Conservation (phyloP, 2,888 invertebrate genomes). For the Macroteleia sp. region DNA sequence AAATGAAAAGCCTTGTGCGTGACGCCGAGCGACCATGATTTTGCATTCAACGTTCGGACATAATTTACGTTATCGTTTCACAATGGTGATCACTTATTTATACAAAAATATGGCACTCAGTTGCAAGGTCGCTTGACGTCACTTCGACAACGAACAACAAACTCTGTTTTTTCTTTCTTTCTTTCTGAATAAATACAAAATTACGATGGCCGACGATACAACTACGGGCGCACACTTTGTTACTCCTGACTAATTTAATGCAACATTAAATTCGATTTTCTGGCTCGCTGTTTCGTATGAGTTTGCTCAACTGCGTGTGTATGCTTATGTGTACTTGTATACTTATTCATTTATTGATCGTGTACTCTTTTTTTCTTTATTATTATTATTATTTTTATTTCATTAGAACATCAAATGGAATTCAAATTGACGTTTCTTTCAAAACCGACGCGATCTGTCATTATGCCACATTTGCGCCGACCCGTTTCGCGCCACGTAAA, state of each 20-base stretch:
- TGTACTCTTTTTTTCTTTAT: neutral
- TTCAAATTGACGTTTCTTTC: neutral
- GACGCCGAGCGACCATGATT: slow-evolving; percentile 12
- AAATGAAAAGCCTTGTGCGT: neutral
- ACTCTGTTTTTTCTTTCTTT: no score
- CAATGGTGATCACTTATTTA: no score
- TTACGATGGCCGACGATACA: slow-evolving; percentile 18
- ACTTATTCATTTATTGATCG: neutral
- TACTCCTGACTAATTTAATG: slow-evolving; percentile 49
- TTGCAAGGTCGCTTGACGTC: slow-evolving; percentile 6
- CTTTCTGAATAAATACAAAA: slow-evolving; percentile 18
- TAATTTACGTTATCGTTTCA: no score
- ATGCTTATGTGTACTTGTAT: neutral
- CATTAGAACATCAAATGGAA: neutral
- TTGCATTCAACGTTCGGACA: no score
- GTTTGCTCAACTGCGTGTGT: neutral
- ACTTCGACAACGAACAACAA: slow-evolving; percentile 17
- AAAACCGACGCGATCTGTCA: neutral
- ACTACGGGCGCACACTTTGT: slow-evolving; percentile 30
- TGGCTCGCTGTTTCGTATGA: slow-evolving; percentile 3
- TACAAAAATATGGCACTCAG: slow-evolving; percentile 9
- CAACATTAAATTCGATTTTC: slow-evolving; percentile 48
- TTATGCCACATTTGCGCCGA: neutral
- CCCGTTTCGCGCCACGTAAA: no score
- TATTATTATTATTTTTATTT: neutral